These are phyloP conservation scores for Eupleurogrammus muticus DNA, from an alignment of 2,797 vertebrate species.

Conservation along the genomic window DNA sequence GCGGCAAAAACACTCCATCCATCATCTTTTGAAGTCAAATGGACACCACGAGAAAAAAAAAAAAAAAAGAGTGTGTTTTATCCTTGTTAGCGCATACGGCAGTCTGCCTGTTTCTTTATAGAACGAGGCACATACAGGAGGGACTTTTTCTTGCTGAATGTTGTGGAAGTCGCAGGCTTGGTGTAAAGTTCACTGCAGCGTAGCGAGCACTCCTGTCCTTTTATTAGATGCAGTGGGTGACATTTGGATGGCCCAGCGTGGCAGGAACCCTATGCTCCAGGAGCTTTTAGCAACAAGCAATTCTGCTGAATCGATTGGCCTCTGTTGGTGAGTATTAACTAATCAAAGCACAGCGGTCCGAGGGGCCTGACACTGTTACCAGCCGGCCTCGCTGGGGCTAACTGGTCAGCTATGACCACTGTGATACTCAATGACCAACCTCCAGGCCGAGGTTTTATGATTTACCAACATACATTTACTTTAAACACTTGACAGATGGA, in stretches of 20 bases:
- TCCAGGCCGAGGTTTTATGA: not conserved
- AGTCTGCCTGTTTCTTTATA: not conserved
- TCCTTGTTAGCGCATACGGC: not conserved
- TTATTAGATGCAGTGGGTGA: slow-evolving; percentile 59
- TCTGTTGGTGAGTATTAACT: slow-evolving; percentile 68
- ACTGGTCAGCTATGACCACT: slow-evolving; percentile 45
- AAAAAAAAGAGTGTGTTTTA: not conserved
- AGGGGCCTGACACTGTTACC: slow-evolving; percentile 29
- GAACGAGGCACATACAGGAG: slow-evolving; percentile 13
- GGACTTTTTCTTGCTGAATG: slow-evolving; percentile 25
- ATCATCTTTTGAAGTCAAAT: slow-evolving; percentile 23
- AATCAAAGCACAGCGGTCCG: slow-evolving; percentile 60
- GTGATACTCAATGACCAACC: slow-evolving; percentile 29
- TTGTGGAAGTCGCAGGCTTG: slow-evolving; percentile 39
- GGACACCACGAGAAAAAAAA: slow-evolving; percentile 5
- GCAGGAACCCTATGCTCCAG: slow-evolving; percentile 56
- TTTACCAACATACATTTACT: not conserved
- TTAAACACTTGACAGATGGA: not conserved
- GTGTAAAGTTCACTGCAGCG: slow-evolving; percentile 52
- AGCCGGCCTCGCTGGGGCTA: slow-evolving; percentile 22
- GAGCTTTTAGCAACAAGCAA: slow-evolving; percentile 67
- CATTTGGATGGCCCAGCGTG: slow-evolving; percentile 58
- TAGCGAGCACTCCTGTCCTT: slow-evolving; percentile 36
- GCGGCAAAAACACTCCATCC: slow-evolving; percentile 22
- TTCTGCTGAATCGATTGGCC: slow-evolving; percentile 68